Evolutionary conservation across 2,113 vertebrate genomes (phyloP).

Genomic region (Petroica traversi): DNA sequence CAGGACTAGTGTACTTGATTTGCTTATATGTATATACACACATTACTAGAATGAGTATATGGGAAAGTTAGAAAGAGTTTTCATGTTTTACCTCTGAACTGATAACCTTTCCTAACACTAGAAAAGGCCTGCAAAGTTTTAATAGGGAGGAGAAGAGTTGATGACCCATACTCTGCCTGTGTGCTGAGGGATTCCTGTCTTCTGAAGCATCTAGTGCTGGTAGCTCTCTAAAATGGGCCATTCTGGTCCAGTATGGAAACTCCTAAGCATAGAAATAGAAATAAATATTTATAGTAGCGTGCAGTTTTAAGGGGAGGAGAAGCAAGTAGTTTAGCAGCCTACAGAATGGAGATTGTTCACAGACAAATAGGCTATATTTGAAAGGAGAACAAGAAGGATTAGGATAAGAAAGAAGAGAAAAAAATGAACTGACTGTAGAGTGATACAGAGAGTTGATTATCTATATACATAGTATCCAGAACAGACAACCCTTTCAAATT

Average conservation of each 20-base stretch:
- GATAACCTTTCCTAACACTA: background rate
- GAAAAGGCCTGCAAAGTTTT: background rate
- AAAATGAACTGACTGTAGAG: background rate
- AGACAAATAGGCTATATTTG: background rate
- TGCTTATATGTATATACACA: background rate
- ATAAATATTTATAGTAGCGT: background rate
- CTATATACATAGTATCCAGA: background rate
- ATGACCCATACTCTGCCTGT: background rate
- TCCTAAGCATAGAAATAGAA: background rate
- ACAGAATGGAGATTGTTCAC: background rate
- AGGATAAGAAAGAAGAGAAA: background rate
- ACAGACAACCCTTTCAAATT: slow-evolving; percentile 2
- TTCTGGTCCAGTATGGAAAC: background rate
- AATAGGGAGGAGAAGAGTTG: background rate
- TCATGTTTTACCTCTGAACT: background rate
- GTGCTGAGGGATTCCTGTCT: background rate
- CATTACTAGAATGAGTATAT: background rate
- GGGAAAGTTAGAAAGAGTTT: background rate
- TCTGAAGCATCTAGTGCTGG: background rate
- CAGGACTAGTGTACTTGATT: background rate
- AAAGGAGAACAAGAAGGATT: background rate
- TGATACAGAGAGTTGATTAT: slow-evolving; percentile 34
- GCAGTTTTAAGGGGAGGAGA: background rate
- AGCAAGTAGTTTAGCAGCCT: background rate
- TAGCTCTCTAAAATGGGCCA: background rate